Evolutionary conservation across 2,797 vertebrate species (phyloP), one percentile per base, ranked within the genome.

Genomic region (Alcedo quadribrachys): DNA sequence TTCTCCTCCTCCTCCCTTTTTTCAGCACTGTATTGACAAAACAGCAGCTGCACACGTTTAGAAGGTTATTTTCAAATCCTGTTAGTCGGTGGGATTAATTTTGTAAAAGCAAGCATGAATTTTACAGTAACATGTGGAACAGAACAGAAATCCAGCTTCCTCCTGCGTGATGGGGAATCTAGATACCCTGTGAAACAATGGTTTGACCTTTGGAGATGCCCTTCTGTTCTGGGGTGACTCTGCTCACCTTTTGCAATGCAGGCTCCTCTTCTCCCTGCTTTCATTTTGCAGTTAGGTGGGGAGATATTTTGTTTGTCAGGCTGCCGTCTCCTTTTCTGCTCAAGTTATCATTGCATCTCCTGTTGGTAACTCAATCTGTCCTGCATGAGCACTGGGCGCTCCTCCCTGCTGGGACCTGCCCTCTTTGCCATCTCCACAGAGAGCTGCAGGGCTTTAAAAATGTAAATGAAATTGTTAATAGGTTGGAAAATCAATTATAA

Each of bases 401-500:
- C 48, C 32, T 93, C 62, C 25, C 73, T 87, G 16, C 51, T 69
- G 48, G 51, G 60, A 53, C 37, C 70, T 68, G 53, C 24, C 25
- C n/a, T 82, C 60, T 37, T 84, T 21, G 19, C 4, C 3, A 3
- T 61, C n/a, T 74, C 67, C 12, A 16, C 25, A 53, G 90, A 81
- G 63, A 92, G 50, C 66, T 70, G 35, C 30, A 81, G 77, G 65
- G 84, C 90, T 94, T 89, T 90, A 94, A 94, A 96, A 87, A 94
- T 94, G 93, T 90, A 95, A 96, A 94, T 94, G 74, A 95, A 89
- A 94, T 85, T 43, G 94, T 88, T 96, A 94, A 92, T 95, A 94
- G 70, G 89, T 84, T 88, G 85, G 68, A 96, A 96, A 96, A 96
- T 96, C 94, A 93, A 97, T 96, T 95, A 93, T 95, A 96, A 96